These are phyloP conservation scores for Coleophora deauratella DNA, from an alignment of 2,888 invertebrate species.

Conservation along the genomic window DNA sequence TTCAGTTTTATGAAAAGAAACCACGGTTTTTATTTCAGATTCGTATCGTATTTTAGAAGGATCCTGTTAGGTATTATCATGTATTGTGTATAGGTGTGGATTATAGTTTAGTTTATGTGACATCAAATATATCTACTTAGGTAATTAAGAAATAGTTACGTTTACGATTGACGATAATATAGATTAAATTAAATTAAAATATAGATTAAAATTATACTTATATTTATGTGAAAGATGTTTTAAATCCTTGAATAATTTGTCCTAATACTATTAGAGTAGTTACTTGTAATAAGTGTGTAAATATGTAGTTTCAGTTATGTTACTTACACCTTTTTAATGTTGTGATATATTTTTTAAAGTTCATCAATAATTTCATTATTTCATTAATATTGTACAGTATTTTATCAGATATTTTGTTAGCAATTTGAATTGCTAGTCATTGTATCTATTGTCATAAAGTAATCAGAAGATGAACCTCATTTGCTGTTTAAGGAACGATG, in stretches of 20 bases:
- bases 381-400: not conserved
- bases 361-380: too few species aligned
- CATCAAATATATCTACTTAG: conserved; percentile 2
- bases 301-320: conserved; percentile 3
- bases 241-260: conserved; percentile 14
- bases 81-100: not conserved
- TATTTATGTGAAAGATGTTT: conserved; percentile 13
- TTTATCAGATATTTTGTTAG: not conserved
- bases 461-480: too few species aligned
- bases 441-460: not conserved
- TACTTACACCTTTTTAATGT: conserved; percentile 6
- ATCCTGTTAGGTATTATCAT: too few species aligned
- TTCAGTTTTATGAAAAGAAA: too few species aligned
- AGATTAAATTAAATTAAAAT: conserved; percentile 5
- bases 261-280: conserved; percentile 6
- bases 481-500: too few species aligned
- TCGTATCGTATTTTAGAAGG: too few species aligned
- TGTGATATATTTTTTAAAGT: conserved; percentile 5
- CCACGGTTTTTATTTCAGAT: too few species aligned
- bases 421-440: conserved; percentile 4
- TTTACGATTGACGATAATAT: too few species aligned
- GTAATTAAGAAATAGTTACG: not conserved
- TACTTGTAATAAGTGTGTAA: conserved; percentile 8
- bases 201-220: conserved; percentile 4
- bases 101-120: not conserved